Conservation (phyloP, 1,140 invertebrate species). For the Polypedilum vanderplanki region DNA sequence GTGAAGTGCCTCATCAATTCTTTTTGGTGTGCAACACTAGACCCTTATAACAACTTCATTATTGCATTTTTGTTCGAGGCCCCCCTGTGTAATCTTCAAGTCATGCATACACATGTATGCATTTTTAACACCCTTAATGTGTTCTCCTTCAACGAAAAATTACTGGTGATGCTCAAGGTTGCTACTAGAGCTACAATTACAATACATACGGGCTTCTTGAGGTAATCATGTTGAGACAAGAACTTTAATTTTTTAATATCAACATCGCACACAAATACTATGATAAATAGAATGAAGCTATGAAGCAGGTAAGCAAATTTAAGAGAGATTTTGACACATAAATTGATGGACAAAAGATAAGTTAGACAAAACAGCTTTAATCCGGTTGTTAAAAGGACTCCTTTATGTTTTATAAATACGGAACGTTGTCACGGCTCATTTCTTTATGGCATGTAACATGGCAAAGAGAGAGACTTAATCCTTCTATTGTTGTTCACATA, state of each 20-base stretch:
- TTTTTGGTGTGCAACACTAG: neutral
- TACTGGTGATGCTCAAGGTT: slow-evolving; percentile 8
- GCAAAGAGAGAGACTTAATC: neutral
- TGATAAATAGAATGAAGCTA: too few species aligned
- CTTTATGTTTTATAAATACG: neutral
- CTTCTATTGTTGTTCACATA: slow-evolving; percentile 21
- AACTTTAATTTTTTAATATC: neutral
- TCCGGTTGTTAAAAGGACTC: slow-evolving; percentile 26
- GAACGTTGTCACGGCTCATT: slow-evolving; percentile 21
- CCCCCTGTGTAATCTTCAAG: neutral
- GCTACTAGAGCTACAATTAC: neutral
- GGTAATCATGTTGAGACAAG: slow-evolving; percentile 10
- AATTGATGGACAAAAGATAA: slow-evolving; percentile 28
- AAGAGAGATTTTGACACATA: neutral
- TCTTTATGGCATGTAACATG: neutral
- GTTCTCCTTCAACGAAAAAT: slow-evolving; percentile 15
- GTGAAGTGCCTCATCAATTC: slow-evolving; percentile 4
- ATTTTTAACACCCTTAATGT: slow-evolving; percentile 19
- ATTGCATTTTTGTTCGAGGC: neutral
- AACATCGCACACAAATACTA: too few species aligned
- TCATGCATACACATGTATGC: too few species aligned
- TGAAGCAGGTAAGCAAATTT: neutral
- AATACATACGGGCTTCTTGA: slow-evolving; percentile 10
- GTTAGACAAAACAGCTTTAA: slow-evolving; percentile 23
- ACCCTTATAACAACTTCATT: slow-evolving; percentile 15